Base-by-base conservation (phyloP, 2,113 vertebrate species). In the Danio rerio region DNA sequence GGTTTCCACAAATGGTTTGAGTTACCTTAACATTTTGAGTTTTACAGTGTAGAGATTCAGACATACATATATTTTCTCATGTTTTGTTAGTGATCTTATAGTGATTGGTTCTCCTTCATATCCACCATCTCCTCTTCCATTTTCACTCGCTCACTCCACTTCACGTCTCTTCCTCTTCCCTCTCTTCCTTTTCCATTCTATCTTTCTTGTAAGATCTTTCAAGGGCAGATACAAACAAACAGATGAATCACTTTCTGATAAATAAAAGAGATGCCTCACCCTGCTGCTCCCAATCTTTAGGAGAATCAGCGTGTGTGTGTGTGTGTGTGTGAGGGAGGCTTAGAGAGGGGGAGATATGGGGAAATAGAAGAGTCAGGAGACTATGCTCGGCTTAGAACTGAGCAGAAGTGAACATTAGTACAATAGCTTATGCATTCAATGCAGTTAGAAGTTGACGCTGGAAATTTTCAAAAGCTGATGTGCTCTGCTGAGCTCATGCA, bases 241-340 rank as follows among this genome's bases (percentile, higher is more conserved):
- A 84, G 87, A 87, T 89, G 81, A 92, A 91, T 90, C 88, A 82
- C 80, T 78, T 83, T 89, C 82, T 80, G 85, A 89, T 89, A 85
- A 87, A 90, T 81, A 87, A 87, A 90, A 91, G 86, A 91, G 61
- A 84, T 82, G 80, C 47, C 45, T 86, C 85, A 74, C 40, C 56
- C 81, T 70, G 86, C 84, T 81, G 83, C 81, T 78, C 49, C 49
- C 87, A 90, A 90, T 91, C 89, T 92, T 86, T 76, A 84, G 76
- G 68, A 81, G 81, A 77, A 47, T 66, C 56, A 42, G 52, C 65
- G 69, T 49, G 55, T 53, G 59, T 69, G 62, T 43, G 81, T 70
- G 69, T 49, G 55, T 53, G 59, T 69, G 62, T 43, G 81, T 61
- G 15, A n/a, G 31, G 20, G 65, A 20, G 65, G 45, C 20, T 59